phyloP scores from a whole-genome alignment of 1,140 invertebrate species.

The Muscidifurax raptorellus region DNA sequence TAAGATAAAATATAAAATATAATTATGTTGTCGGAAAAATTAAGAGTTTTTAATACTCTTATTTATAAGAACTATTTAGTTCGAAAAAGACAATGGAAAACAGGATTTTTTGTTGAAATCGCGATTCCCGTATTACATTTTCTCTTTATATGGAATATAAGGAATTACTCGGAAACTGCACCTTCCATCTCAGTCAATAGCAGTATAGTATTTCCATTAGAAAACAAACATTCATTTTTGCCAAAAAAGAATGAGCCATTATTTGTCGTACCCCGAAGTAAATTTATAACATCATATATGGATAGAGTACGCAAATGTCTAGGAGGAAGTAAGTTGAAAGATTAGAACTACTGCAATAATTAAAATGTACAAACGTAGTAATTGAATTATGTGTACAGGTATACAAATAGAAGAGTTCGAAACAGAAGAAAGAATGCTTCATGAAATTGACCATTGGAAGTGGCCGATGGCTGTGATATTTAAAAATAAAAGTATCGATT shows the following conservation, averaged over 20 bases:
- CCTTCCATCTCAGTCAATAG: slow-evolving; percentile 33
- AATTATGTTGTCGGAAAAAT: not conserved
- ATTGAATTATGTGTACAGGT: not conserved
- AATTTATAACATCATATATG: slow-evolving; percentile 57
- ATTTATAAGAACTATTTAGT: slow-evolving; percentile 67
- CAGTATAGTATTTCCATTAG: slow-evolving; percentile 13
- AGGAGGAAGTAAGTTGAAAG: not conserved
- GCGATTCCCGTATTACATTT: slow-evolving; percentile 64
- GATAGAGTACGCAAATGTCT: slow-evolving; percentile 58
- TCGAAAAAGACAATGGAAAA: slow-evolving; percentile 67
- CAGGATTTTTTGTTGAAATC: slow-evolving; percentile 64
- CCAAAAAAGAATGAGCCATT: not conserved
- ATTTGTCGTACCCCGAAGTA: slow-evolving; percentile 64
- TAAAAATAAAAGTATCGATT: slow-evolving; percentile 53
- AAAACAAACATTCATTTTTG: slow-evolving; percentile 36
- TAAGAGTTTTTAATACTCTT: slow-evolving; percentile 62
- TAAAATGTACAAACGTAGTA: slow-evolving; percentile 9
- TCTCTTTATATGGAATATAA: slow-evolving; percentile 60
- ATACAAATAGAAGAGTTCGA: slow-evolving; percentile 53
- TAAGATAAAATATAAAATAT: not conserved
- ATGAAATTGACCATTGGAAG: slow-evolving; percentile 48
- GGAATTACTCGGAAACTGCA: slow-evolving; percentile 57
- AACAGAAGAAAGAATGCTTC: slow-evolving; percentile 62
- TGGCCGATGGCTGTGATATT: slow-evolving; percentile 62
- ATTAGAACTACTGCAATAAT: slow-evolving; percentile 12